Evolutionary conservation across 2,888 invertebrate genomes (phyloP), one percentile per base, ranked within the genome.

Genomic region (Pheosia tremula): DNA sequence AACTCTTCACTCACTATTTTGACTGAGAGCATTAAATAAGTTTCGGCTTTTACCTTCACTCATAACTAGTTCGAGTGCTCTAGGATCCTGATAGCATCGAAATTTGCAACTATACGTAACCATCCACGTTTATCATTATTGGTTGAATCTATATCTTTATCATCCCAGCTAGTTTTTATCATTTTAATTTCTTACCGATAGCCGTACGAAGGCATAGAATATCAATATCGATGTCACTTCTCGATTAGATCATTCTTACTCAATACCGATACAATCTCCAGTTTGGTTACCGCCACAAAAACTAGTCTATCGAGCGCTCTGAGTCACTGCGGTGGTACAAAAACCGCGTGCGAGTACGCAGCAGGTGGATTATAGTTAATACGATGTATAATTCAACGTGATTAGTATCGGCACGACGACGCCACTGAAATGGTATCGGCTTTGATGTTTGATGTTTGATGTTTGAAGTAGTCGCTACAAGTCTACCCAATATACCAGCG

Each of bases 321-420:
- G 56, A 56, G 41, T 56, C 56, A 56, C 8, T 56, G 56, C 39
- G 13, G 6, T 9, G 13, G 9, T 24, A 41, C 39, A 56, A 41
- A 41, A 39, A 13, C 55, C 41, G n/a, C 37, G 11, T 38, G 56
- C 53, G 13, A 24, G 50, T 9, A 1, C 53, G 53, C 36, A 53
- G 53, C 53, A 53, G 53, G 53, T 53, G 53, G 53, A 53, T 53
- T 53, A 53, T 37, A 53, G 53, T 53, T 53, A 37, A 37, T 53
- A 37, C 24, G 37, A 9, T 11, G 36, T 10, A 53, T 37, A 36
- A 53, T 53, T 53, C 53, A 37, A 10, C 37, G 11, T 9, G 7
- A 9, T 24, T 24, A 50, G 24, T 50, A 50, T 9, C 50, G 50
- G 50, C 50, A 50, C 50, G 24, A 50, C 50, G 50, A 50, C 24